Conservation (phyloP, 2,113 vertebrate species). For the Otocyon megalotis region DNA sequence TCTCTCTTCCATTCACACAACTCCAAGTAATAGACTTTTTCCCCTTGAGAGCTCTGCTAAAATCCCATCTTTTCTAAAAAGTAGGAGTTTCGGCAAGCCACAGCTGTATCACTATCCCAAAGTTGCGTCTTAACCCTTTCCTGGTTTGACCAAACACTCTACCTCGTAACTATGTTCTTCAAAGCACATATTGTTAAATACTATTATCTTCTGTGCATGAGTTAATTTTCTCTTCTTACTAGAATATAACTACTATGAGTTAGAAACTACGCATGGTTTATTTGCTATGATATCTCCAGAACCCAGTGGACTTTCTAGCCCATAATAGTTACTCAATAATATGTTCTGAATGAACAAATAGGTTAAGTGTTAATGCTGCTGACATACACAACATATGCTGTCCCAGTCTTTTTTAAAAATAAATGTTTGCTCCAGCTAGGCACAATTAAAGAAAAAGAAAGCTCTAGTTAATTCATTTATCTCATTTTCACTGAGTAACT, state of each 20-base stretch:
- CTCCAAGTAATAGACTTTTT: not conserved
- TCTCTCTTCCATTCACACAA: not conserved
- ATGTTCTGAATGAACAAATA: not conserved
- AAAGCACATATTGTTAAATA: not conserved
- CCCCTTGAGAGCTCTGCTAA: not conserved
- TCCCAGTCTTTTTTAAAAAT: not conserved
- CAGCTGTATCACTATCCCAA: not conserved
- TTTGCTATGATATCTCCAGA: not conserved
- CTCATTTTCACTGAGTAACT: not conserved
- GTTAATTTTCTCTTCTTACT: not conserved
- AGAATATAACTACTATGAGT: not conserved
- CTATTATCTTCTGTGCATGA: not conserved
- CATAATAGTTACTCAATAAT: not conserved
- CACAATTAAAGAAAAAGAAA: not conserved
- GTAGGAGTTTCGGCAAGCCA: not conserved
- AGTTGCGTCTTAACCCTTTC: not conserved
- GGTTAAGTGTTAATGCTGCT: not conserved
- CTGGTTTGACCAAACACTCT: not conserved
- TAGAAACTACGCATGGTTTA: not conserved
- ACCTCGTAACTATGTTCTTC: not conserved
- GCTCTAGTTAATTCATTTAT: not conserved
- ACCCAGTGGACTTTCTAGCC: not conserved
- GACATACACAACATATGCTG: not conserved
- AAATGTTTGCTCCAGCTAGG: not conserved
- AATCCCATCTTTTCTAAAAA: not conserved